Evolutionary conservation across 2,797 vertebrate genomes (phyloP), one percentile per base, ranked within the genome.

Genomic region (Discoglossus pictus): DNA sequence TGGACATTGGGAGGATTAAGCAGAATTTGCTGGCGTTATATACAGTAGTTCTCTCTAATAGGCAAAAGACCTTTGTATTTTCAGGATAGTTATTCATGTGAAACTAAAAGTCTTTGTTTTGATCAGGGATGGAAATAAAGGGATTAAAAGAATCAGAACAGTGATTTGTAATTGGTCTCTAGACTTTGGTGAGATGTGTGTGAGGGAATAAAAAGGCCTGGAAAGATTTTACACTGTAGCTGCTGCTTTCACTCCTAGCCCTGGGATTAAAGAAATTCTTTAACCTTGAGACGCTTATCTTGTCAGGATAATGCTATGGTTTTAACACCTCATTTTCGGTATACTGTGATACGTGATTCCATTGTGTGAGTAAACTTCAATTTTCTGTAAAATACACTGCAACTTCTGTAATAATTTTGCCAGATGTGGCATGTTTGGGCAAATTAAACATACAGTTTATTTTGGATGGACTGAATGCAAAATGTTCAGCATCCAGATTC

Each of bases 161-260:
- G 80, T 76, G 78, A 81, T 86, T 83, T 85, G 84, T 84, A 86
- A 87, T 86, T 88, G 81, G 85, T 82, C 82, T 87, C 84, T 72
- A 73, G 82, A 75, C 77, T 77, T 76, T 65, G 74, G 68, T 74
- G 58, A 79, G 78, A 73, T 71, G 61, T 72, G 74, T 74, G 64
- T 68, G 58, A 58, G 68, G 77, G 78, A 74, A 82, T 75, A 72
- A 77, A 72, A 72, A 62, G 69, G 78, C 68, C 59, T 17, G 61
- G 74, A 76, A 78, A 73, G 77, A 79, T 78, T 79, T 82, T 73
- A 81, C 23, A 12, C 7, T 31, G 25, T 82, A 86, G 75, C 74
- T 59, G 72, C 63, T 75, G 82, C 76, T 80, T 78, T 83, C 75
- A 59, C 77, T 79, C 74, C 61, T 74, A 74, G 73, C 73, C 73